Conservation (phyloP, 2,797 vertebrate genomes). For the Jordanella pulchra region DNA sequence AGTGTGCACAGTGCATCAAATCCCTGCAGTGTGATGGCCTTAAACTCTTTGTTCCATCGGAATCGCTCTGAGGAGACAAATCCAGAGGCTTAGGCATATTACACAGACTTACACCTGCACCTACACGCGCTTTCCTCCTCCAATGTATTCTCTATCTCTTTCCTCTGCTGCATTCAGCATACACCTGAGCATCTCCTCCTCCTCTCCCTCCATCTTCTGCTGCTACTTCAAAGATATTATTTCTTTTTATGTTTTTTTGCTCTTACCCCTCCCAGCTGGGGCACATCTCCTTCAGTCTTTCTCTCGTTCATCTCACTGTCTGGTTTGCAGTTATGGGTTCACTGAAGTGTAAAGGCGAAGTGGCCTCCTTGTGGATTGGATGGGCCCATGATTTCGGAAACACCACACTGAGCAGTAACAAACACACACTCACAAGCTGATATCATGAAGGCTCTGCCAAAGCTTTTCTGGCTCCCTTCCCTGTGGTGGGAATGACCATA, state of each 20-base stretch:
- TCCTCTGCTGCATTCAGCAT: slow-evolving; percentile 25
- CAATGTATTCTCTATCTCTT: slow-evolving; percentile 36
- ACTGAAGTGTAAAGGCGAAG: slow-evolving; percentile 55
- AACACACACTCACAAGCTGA: slow-evolving; percentile 17
- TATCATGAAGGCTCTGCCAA: slow-evolving; percentile 48
- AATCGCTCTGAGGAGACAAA: slow-evolving; percentile 64
- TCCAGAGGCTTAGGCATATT: slow-evolving; percentile 68
- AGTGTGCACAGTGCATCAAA: slow-evolving; percentile 32
- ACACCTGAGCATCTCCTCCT: slow-evolving; percentile 30
- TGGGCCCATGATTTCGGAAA: slow-evolving; percentile 59
- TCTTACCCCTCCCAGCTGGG: slow-evolving; percentile 8
- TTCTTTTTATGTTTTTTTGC: slow-evolving; percentile 16
- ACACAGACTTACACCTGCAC: slow-evolving; percentile 58
- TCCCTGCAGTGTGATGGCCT: slow-evolving; percentile 61
- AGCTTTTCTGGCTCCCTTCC: slow-evolving; percentile 50
- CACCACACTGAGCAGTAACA: slow-evolving; percentile 42
- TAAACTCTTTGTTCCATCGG: slow-evolving; percentile 61
- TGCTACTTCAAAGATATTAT: slow-evolving; percentile 24
- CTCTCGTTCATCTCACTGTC: slow-evolving; percentile 21
- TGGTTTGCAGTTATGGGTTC: slow-evolving; percentile 56
- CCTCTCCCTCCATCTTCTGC: background rate
- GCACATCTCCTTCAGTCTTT: slow-evolving; percentile 12
- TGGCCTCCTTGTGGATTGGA: slow-evolving; percentile 56
- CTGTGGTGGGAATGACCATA: slow-evolving; percentile 60
- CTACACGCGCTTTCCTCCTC: slow-evolving; percentile 13